Percentiles rank a stretch among this genome's conserved stretches.
These are phyloP conservation scores for Muscina levida DNA, from an alignment of 2,888 invertebrate species.

Conservation along the genomic window DNA sequence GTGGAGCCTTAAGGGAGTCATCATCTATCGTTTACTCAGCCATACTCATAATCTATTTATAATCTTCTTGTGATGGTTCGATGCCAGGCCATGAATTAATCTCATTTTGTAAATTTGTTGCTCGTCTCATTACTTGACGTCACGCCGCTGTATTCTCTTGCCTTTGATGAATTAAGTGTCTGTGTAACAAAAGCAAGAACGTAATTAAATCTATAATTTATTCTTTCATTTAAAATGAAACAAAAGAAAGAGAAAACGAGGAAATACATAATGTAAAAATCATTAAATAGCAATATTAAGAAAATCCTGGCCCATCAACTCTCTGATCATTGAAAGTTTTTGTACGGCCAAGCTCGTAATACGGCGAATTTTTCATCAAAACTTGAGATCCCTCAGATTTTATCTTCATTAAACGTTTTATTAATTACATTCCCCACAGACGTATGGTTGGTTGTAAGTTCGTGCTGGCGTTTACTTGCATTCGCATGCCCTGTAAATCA, in stretches of 20 bases:
- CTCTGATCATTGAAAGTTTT: constrained; percentile 1
- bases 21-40: too few species aligned
- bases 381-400: constrained; percentile 47
- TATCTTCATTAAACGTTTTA: constrained; percentile 62
- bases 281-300: constrained; percentile 14
- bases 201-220: background rate
- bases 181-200: background rate
- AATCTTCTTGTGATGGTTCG: too few species aligned
- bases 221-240: background rate
- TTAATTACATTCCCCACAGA: constrained; percentile 57
- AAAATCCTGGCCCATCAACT: background rate
- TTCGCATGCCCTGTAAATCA: constrained; percentile 29
- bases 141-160: too few species aligned
- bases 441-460: background rate
- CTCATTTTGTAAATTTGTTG: too few species aligned
- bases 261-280: background rate
- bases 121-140: too few species aligned
- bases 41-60: too few species aligned
- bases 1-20: too few species aligned
- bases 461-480: too few species aligned
- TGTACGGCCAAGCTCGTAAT: background rate
- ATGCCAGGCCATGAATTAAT: too few species aligned
- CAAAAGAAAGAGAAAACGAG: background rate
- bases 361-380: background rate
- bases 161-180: too few species aligned